These are phyloP conservation scores for Cotesia chilonis DNA, from an alignment of 1,140 invertebrate species.

Conservation along the genomic window DNA sequence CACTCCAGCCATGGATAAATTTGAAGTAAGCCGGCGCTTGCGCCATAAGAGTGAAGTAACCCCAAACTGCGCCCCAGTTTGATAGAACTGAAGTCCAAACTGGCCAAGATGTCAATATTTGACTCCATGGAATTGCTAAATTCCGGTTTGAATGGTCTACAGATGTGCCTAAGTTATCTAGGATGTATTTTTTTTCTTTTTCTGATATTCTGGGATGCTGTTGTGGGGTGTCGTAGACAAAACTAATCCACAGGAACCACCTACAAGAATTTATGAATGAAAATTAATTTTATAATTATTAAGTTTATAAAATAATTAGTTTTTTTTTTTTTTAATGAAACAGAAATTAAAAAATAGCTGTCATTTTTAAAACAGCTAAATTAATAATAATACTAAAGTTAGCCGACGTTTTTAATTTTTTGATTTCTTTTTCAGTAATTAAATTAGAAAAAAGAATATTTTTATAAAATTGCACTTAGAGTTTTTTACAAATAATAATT, in stretches of 20 bases:
- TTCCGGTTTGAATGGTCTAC: slow-evolving; percentile 55
- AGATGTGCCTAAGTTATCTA: slow-evolving; percentile 67
- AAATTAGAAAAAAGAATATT: no score
- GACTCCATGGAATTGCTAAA: slow-evolving; percentile 74
- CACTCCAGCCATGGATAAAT: slow-evolving; percentile 82
- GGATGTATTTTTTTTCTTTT: slow-evolving; percentile 72
- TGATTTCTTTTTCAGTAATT: no score
- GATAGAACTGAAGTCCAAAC: slow-evolving; percentile 80
- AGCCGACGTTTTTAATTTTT: no score
- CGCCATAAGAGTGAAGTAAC: slow-evolving; percentile 84
- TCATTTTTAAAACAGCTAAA: no score
- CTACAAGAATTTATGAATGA: background rate
- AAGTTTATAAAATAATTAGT: no score
- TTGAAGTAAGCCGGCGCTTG: slow-evolving; percentile 87
- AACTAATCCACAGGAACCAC: slow-evolving; percentile 65
- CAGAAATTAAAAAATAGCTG: no score
- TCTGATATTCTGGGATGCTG: slow-evolving; percentile 78
- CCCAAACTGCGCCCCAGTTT: slow-evolving; percentile 86
- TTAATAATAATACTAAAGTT: no score
- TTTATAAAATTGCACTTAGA: no score
- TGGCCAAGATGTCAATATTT: slow-evolving; percentile 76
- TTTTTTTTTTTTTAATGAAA: no score
- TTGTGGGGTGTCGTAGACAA: slow-evolving; percentile 74
- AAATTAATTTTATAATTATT: no score
- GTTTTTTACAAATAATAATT: no score